Base-by-base conservation (phyloP, 2,113 vertebrate species). In the Hypanus sabinus region DNA sequence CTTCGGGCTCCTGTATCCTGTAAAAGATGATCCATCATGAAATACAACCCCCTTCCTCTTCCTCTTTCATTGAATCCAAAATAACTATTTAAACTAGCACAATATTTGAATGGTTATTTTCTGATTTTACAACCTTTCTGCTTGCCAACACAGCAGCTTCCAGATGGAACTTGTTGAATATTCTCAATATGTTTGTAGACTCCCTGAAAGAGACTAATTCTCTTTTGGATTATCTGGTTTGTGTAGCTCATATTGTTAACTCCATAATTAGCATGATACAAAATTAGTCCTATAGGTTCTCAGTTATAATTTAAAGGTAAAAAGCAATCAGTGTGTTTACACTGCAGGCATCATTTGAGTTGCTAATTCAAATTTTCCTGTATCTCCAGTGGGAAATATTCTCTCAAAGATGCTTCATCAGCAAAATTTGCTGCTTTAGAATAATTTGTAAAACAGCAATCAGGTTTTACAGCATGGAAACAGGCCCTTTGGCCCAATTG, bases 81-180 rank as follows among this genome's bases (percentile, higher is more conserved):
- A 70, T 70, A 70, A 70, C 11, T 70, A 70, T 70, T 70, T 70
- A 70, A 16, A 12, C 12, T 7, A 10, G 65, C 11, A 18, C 65
- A 68, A 68, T 68, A 18, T 11, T 68, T 68, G 2, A 11, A 68
- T 68, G 65, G 65, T 11, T 11, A 68, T 70, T 70, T 70, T 70
- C 83, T 30, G 57, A 57, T n/a, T 62, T 62, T 27, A 62, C 83
- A n/a, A 88, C 11, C 16, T 88, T 88, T 55, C 83, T 88, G 57
- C 60, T 88, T 88, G 57, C 27, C 83, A 88, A 88, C 14, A n/a
- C 18, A 55, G 27, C 83, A 88, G 12, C 27, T n/a, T 88, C 57
- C 83, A 88, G 27, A 62, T 62, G 57, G 27, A 88, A 57, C 83
- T 88, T 88, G 83, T 30, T 88, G 83, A 88, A 27, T 27, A 60